Conservation (phyloP, 2,113 vertebrate species). For the Caranx ignobilis region DNA sequence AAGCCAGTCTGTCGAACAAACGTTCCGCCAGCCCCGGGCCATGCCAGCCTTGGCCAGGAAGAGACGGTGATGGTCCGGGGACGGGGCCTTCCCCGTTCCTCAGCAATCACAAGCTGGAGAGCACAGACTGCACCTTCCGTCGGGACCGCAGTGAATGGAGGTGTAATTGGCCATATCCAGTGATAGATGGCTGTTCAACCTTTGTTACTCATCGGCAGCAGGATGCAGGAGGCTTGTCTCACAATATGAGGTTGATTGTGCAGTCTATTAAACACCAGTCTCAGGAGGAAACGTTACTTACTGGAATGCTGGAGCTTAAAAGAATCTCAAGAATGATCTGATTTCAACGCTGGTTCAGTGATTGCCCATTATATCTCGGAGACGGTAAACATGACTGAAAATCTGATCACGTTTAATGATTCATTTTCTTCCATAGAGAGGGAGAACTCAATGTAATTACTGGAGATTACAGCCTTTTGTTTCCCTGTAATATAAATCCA, state of each 20-base stretch:
- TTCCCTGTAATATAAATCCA: conserved; percentile 42
- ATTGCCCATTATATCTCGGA: conserved; percentile 68
- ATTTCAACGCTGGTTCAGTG: conserved; percentile 42
- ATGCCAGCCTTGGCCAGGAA: conserved; percentile 50
- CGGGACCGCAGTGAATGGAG: conserved; percentile 57
- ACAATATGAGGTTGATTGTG: conserved; percentile 79
- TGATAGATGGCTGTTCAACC: conserved; percentile 74
- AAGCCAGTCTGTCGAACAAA: conserved; percentile 69
- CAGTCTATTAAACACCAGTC: conserved; percentile 71
- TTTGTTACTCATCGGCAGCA: conserved; percentile 66
- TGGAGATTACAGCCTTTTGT: conserved; percentile 54
- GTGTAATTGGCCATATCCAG: conserved; percentile 76
- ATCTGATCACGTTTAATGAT: conserved; percentile 47
- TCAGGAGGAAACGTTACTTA: conserved; percentile 64
- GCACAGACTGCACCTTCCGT: conserved; percentile 42
- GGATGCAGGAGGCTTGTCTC: conserved; percentile 64
- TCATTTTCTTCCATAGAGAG: conserved; percentile 33
- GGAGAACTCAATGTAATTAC: conserved; percentile 27
- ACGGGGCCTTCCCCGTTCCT: conserved; percentile 8
- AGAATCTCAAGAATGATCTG: conserved; percentile 51
- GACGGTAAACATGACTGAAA: conserved; percentile 64
- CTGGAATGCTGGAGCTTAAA: conserved; percentile 42
- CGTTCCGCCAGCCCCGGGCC: conserved; percentile 49
- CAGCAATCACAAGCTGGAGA: conserved; percentile 41
- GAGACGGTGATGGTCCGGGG: conserved; percentile 27